These are phyloP conservation scores for Lepisosteus oculatus DNA, from an alignment of 2,113 vertebrate species.

Conservation along the genomic window DNA sequence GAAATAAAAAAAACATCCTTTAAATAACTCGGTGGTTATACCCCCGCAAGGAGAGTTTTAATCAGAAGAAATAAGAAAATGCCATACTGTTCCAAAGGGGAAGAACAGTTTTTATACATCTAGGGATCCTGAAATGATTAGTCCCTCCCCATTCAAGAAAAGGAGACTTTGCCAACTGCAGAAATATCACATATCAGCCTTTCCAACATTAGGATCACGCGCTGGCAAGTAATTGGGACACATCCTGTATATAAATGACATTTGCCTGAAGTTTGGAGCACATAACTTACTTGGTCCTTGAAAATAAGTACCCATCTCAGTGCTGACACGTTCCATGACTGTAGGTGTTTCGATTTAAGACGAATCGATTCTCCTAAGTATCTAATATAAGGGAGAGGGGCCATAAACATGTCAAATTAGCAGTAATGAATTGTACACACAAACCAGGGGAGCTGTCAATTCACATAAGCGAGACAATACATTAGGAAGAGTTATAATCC, in stretches of 20 bases:
- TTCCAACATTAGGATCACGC: slow-evolving; percentile 3
- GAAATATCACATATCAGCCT: too few relatives aligned
- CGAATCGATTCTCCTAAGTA: slow-evolving; percentile 41
- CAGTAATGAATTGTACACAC: slow-evolving; percentile 38
- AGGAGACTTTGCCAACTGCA: too few relatives aligned
- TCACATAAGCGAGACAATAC: slow-evolving; percentile 34
- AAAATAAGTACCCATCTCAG: slow-evolving; percentile 41
- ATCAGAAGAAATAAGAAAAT: too few relatives aligned
- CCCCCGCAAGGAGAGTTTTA: too few relatives aligned
- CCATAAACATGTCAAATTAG: slow-evolving; percentile 48
- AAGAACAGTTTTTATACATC: too few relatives aligned
- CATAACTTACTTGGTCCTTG: slow-evolving; percentile 40
- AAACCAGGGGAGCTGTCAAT: slow-evolving; percentile 31
- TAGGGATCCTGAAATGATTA: too few relatives aligned
- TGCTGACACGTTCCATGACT: slow-evolving; percentile 34
- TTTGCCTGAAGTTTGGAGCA: slow-evolving; percentile 24
- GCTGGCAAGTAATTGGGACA: slow-evolving; percentile 34
- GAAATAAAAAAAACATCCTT: too few relatives aligned
- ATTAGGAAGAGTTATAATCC: slow-evolving; percentile 53
- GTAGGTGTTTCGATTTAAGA: slow-evolving; percentile 41
- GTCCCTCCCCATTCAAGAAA: slow-evolving; percentile 18
- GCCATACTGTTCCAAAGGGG: too few relatives aligned
- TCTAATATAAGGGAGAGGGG: slow-evolving; percentile 44
- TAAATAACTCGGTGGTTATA: too few relatives aligned
- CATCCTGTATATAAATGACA: slow-evolving; percentile 31